These are phyloP conservation scores for Nephila pilipes DNA, from an alignment of 1,140 invertebrate species.

Conservation along the genomic window DNA sequence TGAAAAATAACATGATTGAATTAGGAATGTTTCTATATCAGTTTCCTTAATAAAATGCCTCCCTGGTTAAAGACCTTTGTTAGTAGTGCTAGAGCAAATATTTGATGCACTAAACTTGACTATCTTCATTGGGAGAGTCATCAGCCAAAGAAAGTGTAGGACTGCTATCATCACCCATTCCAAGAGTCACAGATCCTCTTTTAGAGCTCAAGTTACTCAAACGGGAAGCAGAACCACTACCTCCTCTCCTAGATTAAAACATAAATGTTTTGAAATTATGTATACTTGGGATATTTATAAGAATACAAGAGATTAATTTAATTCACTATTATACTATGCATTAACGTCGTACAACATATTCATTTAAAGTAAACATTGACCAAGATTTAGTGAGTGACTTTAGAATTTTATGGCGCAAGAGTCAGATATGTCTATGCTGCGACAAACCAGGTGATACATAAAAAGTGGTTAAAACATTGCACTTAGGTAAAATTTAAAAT, in stretches of 20 bases:
- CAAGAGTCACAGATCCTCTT: conserved; percentile 77
- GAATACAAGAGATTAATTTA: no score
- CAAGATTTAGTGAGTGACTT: no score
- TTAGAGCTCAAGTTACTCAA: conserved; percentile 73
- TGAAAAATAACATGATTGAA: conserved; percentile 67
- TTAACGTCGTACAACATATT: no score
- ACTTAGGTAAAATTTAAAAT: no score
- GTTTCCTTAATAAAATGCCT: conserved; percentile 66
- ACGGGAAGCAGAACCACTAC: conserved; percentile 73
- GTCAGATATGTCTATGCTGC: no score
- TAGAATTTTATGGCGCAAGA: no score
- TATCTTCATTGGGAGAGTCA: conserved; percentile 78
- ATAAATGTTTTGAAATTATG: background rate
- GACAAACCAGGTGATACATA: no score
- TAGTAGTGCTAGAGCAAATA: conserved; percentile 45
- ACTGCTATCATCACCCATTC: conserved; percentile 77
- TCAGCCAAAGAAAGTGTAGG: conserved; percentile 74
- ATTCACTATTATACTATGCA: no score
- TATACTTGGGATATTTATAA: background rate
- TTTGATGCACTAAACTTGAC: conserved; percentile 73
- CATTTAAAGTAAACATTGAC: no score
- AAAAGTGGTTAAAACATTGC: no score
- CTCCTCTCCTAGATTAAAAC: conserved; percentile 74
- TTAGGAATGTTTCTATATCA: conserved; percentile 71
- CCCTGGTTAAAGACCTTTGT: conserved; percentile 48